Evolutionary conservation across 2,888 invertebrate genomes (phyloP).

Genomic region (Leucophora obtusa): DNA sequence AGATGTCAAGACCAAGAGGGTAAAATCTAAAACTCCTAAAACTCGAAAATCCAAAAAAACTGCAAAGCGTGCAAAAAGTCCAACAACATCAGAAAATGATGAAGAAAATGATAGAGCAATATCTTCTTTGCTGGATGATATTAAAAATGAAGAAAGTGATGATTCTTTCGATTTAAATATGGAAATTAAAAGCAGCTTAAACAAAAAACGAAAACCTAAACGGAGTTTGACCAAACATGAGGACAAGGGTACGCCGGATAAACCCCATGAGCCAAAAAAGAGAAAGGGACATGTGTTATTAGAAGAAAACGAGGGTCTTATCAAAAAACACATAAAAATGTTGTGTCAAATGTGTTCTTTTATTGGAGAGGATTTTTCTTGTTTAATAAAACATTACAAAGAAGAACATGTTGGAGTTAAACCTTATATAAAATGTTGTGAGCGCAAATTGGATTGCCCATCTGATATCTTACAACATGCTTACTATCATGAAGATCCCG

Average conservation of each 20-base stretch:
- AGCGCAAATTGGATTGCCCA: slow-evolving; percentile 75
- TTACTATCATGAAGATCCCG: slow-evolving; percentile 76
- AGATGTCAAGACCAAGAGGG: slow-evolving; percentile 43
- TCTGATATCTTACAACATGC: slow-evolving; percentile 76
- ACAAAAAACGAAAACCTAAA: slow-evolving; percentile 32
- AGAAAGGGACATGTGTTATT: slow-evolving; percentile 69
- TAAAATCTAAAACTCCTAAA: slow-evolving; percentile 29
- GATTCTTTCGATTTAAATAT: slow-evolving; percentile 8
- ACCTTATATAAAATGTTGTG: slow-evolving; percentile 76
- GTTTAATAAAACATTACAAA: slow-evolving; percentile 75
- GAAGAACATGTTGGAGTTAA: slow-evolving; percentile 70
- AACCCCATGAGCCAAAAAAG: slow-evolving; percentile 63
- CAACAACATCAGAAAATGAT: slow-evolving; percentile 36
- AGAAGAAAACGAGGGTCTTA: slow-evolving; percentile 71
- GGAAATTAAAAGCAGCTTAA: background rate
- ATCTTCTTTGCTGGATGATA: slow-evolving; percentile 31
- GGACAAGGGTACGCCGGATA: slow-evolving; percentile 24
- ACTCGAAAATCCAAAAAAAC: slow-evolving; percentile 29
- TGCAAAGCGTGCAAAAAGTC: slow-evolving; percentile 45
- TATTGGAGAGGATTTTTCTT: slow-evolving; percentile 72
- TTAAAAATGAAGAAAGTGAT: slow-evolving; percentile 35
- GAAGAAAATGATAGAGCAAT: slow-evolving; percentile 31
- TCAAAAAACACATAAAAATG: slow-evolving; percentile 76
- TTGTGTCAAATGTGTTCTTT: slow-evolving; percentile 75
- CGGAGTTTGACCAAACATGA: background rate